These are phyloP conservation scores for Aleiodes leptofemur DNA, from an alignment of 2,888 invertebrate genomes.

Conservation along the genomic window DNA sequence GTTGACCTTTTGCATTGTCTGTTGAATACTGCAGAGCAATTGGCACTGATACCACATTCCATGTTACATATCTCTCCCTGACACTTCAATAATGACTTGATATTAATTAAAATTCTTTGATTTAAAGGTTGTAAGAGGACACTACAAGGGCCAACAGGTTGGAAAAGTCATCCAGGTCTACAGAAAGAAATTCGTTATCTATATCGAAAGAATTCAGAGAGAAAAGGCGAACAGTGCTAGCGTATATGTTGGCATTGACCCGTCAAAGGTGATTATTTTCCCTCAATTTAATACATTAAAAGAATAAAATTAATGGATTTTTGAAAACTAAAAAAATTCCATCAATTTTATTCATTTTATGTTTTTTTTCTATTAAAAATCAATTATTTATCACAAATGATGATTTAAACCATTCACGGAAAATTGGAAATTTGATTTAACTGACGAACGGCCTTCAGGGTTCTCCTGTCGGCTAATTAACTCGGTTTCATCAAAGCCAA, in stretches of 20 bases:
- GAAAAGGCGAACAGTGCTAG: conserved; percentile 99
- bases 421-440: conserved; percentile 70
- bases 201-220: conserved; percentile 99
- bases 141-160: conserved; percentile 99
- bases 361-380: conserved; percentile 4
- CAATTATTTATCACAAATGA: conserved; percentile 74
- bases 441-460: conserved; percentile 69
- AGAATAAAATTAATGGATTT: too few relatives aligned
- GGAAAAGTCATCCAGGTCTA: conserved; percentile 99
- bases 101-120: conserved; percentile 50
- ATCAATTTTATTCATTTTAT: neutral
- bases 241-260: conserved; percentile 99
- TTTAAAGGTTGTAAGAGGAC: conserved; percentile 93
- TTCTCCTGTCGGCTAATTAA: conserved; percentile 73
- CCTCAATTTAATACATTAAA: too few relatives aligned
- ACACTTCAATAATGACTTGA: neutral
- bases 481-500: conserved; percentile 69
- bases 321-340: neutral
- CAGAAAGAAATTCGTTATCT: conserved; percentile 98
- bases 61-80: neutral
- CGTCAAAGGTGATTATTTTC: conserved; percentile 87
- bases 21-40: conserved; percentile 56
- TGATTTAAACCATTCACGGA: conserved; percentile 82
- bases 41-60: conserved; percentile 54
- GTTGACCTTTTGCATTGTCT: conserved; percentile 40